Base-by-base conservation (phyloP, 2,113 vertebrate species). In the Phalacrocorax pelagicus region DNA sequence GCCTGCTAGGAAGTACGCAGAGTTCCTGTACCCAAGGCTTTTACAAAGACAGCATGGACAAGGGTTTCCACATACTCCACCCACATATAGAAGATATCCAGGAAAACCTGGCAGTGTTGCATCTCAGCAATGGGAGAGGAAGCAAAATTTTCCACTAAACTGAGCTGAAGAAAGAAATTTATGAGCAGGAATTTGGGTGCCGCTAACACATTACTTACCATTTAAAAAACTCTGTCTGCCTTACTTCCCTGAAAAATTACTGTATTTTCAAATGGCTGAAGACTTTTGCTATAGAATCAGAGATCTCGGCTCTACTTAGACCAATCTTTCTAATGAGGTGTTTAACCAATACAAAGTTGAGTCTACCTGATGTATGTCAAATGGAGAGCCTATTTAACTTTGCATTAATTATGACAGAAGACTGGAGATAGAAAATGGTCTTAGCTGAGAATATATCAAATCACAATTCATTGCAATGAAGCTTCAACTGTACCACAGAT, bases 321-420 rank as follows among this genome's bases (percentile, higher is more conserved):
- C 67, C 54, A 94, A 52, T 95, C 83, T 95, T 97, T 95, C 83
- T 97, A 96, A 97, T 94, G 84, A 97, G 61, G 80, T 95, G 65
- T 92, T 97, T 95, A 95, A 93, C 80, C 65, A 95, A 80, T 55
- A 82, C 34, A 51, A 85, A 90, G 54, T 94, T 95, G 75, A 94
- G 83, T 81, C 65, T 92, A 85, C 92, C 72, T 93, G 59, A 91
- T 22, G 27, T 82, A 55, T 74, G 32, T 91, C 90, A 96, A 88
- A 97, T 67, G 78, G 46, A 94, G 58, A 94, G n/a, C 55, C 80
- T 91, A 59, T 95, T 96, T 96, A 93, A 91, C 47, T 93, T 90
- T 82, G 54, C 59, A 30, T 86, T 96, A 92, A 95, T 97, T 94
- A 90, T 80, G 71, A 81, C 71, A 87, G 80, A 83, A 94, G 34